phyloP scores from a whole-genome alignment of 2,113 vertebrate genomes.

The Solea solea region DNA sequence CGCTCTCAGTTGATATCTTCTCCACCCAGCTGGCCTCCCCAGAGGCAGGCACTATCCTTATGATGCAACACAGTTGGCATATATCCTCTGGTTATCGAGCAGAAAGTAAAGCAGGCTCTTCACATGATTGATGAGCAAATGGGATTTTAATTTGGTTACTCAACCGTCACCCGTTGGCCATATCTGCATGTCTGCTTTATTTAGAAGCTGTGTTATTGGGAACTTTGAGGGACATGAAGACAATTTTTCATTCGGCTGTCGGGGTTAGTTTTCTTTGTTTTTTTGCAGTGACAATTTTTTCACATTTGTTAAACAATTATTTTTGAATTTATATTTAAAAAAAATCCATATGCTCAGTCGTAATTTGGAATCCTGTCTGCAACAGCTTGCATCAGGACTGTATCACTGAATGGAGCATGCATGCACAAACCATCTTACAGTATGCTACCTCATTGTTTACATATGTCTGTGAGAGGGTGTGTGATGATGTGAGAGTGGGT shows the following conservation, averaged over 20 bases:
- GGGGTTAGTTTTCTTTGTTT: background rate
- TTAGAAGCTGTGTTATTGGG: slow-evolving; percentile 58
- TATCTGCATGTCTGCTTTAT: slow-evolving; percentile 68
- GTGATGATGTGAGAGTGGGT: too few species aligned
- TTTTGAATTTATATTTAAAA: background rate
- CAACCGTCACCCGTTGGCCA: slow-evolving; percentile 68
- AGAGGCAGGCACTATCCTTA: slow-evolving; percentile 63
- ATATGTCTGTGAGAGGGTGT: too few species aligned
- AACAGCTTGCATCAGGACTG: too few species aligned
- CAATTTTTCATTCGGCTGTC: slow-evolving; percentile 30
- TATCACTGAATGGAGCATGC: too few species aligned
- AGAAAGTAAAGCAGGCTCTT: slow-evolving; percentile 61
- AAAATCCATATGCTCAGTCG: too few species aligned
- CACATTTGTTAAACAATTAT: slow-evolving; percentile 9
- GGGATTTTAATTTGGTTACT: slow-evolving; percentile 78
- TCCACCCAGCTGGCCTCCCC: slow-evolving; percentile 66
- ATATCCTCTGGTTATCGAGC: slow-evolving; percentile 67
- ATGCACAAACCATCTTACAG: too few species aligned
- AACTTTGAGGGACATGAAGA: slow-evolving; percentile 48
- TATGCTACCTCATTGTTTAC: too few species aligned
- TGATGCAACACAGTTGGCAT: slow-evolving; percentile 59
- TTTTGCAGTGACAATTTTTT: slow-evolving; percentile 36
- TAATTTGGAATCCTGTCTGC: too few species aligned
- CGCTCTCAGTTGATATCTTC: slow-evolving; percentile 67
- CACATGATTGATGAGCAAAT: slow-evolving; percentile 77